These are phyloP conservation scores for Bombus affinis DNA, from an alignment of 1,140 invertebrate genomes.

Conservation along the genomic window DNA sequence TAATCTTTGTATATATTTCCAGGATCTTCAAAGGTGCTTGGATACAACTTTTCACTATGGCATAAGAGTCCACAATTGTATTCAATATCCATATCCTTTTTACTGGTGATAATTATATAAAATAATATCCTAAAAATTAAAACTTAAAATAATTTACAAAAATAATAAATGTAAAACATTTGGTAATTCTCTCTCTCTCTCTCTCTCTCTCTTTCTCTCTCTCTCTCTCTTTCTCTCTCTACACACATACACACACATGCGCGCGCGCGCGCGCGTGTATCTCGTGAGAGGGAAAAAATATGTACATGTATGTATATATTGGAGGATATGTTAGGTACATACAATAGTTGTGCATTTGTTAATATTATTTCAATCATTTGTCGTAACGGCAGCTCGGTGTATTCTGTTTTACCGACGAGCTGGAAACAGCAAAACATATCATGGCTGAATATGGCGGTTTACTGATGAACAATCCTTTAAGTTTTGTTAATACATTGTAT, in stretches of 20 bases:
- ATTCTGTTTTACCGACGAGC: constrained; percentile 59
- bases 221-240: too few relatives aligned
- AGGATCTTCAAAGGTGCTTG: not conserved
- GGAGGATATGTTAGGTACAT: not conserved
- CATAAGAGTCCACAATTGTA: not conserved
- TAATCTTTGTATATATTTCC: not conserved
- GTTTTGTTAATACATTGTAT: constrained; percentile 38
- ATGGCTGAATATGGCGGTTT: constrained; percentile 64
- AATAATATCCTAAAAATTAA: not conserved
- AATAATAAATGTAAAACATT: not conserved
- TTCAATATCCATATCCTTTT: too few relatives aligned
- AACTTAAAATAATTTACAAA: not conserved
- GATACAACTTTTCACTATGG: not conserved
- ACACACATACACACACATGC: too few relatives aligned
- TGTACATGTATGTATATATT: not conserved
- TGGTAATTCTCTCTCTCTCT: not conserved
- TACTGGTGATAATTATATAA: not conserved
- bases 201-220: too few relatives aligned
- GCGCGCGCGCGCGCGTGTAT: too few relatives aligned
- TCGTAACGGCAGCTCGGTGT: constrained; percentile 52
- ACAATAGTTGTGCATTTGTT: not conserved
- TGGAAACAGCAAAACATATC: constrained; percentile 55
- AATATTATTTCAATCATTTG: constrained; percentile 22
- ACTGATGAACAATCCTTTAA: constrained; percentile 51
- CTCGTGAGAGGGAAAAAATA: too few relatives aligned